phyloP scores from a whole-genome alignment of 2,888 invertebrate genomes.

The Caenorhabditis doughertyi region DNA sequence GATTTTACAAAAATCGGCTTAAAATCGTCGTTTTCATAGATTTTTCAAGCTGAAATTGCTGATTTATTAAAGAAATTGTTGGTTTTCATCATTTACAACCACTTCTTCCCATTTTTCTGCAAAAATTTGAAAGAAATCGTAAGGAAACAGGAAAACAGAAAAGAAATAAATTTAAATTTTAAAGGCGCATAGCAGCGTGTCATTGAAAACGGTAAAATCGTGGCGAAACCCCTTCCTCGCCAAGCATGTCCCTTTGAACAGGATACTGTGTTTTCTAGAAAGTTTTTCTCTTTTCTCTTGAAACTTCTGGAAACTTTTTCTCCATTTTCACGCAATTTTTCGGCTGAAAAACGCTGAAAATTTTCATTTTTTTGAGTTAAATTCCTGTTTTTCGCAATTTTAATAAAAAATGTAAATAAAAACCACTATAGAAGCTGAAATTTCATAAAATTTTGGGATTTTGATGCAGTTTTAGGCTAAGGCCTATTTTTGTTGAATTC shows the following conservation, averaged over 20 bases:
- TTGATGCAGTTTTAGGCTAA: too few relatives aligned
- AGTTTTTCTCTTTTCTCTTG: background rate
- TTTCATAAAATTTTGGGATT: too few relatives aligned
- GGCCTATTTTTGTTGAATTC: too few relatives aligned
- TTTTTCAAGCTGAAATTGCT: background rate
- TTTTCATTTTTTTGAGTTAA: background rate
- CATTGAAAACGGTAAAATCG: background rate
- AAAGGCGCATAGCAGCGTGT: conserved; percentile 15
- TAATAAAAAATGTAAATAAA: too few relatives aligned
- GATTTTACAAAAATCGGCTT: too few relatives aligned
- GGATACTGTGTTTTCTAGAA: conserved; percentile 3
- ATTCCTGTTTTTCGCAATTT: too few relatives aligned
- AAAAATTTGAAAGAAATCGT: background rate
- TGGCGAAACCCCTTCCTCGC: background rate
- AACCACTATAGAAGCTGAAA: too few relatives aligned
- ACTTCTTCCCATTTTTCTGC: background rate
- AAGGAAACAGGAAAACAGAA: background rate
- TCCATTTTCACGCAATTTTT: background rate
- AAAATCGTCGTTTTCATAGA: background rate
- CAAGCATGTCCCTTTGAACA: conserved; percentile 11
- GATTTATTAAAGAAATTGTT: background rate
- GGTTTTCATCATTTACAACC: too few relatives aligned
- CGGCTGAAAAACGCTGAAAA: background rate
- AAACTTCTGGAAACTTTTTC: too few relatives aligned
- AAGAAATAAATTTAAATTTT: conserved; percentile 6